A percentile compares a stretch with the other conserved stretches of the same genome.
Evolutionary conservation across 2,888 invertebrate species (phyloP).

Genomic region (Noctuana brunneofusca): DNA sequence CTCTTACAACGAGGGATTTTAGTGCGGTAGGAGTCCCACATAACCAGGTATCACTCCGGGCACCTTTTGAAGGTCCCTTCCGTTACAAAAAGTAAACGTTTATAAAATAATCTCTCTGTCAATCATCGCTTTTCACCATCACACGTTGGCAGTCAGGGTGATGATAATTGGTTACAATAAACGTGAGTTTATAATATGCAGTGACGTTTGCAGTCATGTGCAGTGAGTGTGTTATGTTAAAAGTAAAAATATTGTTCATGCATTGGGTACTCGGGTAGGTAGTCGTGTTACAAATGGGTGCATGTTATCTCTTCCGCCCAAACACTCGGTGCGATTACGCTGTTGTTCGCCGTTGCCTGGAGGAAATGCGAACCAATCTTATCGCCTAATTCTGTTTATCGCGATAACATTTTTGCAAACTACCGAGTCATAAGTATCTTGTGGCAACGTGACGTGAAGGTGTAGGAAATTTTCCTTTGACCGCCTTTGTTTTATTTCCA

Average conservation of each 20-base stretch:
- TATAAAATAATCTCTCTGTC: no score
- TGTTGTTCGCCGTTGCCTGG: constrained; percentile 56
- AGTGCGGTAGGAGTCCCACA: no score
- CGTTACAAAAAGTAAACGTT: no score
- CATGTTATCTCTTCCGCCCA: constrained; percentile 32
- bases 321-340: constrained; percentile 14
- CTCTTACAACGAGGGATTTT: no score
- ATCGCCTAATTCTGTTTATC: constrained; percentile 45
- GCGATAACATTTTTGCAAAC: constrained; percentile 32
- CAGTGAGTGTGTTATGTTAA: no score
- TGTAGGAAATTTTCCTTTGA: constrained; percentile 6
- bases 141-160: no score
- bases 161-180: no score
- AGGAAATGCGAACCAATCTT: constrained; percentile 67
- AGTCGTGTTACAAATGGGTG: constrained; percentile 8
- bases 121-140: no score
- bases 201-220: no score
- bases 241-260: not conserved
- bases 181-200: no score
- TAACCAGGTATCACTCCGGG: no score
- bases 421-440: constrained; percentile 24
- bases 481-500: not conserved
- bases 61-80: no score
- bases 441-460: constrained; percentile 10
- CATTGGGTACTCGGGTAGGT: not conserved